phyloP scores from a whole-genome alignment of 2,113 vertebrate species.

The Triplophysa siluroides region DNA sequence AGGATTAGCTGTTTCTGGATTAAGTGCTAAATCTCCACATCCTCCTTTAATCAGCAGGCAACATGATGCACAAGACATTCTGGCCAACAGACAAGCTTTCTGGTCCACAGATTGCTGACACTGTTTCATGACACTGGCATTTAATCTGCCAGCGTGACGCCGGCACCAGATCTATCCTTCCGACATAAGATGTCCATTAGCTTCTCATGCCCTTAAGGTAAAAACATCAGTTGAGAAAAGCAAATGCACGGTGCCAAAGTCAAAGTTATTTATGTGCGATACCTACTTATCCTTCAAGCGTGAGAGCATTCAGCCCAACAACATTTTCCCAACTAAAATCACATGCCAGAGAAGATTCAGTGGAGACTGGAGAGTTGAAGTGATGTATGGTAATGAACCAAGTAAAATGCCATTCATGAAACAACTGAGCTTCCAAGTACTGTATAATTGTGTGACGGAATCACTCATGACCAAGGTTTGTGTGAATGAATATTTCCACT shows the following conservation, averaged over 20 bases:
- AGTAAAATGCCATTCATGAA: neutral
- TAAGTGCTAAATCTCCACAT: neutral
- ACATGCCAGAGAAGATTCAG: slow-evolving; percentile 13
- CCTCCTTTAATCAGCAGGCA: neutral
- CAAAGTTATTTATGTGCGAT: slow-evolving; percentile 26
- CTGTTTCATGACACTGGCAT: slow-evolving; percentile 39
- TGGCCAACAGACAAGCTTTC: slow-evolving; percentile 13
- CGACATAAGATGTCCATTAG: slow-evolving; percentile 43
- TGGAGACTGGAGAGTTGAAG: neutral
- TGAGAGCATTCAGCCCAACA: slow-evolving; percentile 28
- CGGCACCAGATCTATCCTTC: slow-evolving; percentile 7
- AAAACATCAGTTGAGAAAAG: slow-evolving; percentile 19
- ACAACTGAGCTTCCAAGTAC: neutral
- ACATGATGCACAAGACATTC: neutral
- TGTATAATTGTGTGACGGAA: neutral
- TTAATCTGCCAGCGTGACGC: slow-evolving; percentile 25
- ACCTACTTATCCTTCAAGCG: slow-evolving; percentile 36
- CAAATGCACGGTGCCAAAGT: slow-evolving; percentile 38
- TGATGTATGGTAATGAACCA: neutral
- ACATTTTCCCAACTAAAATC: slow-evolving; percentile 24
- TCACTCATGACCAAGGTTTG: neutral
- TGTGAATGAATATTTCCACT: too few relatives aligned
- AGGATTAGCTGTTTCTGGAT: neutral
- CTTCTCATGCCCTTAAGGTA: slow-evolving; percentile 36
- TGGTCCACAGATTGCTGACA: slow-evolving; percentile 39